These are phyloP conservation scores for Melinopterus prodromus DNA, from an alignment of 2,888 invertebrate species.

Conservation along the genomic window DNA sequence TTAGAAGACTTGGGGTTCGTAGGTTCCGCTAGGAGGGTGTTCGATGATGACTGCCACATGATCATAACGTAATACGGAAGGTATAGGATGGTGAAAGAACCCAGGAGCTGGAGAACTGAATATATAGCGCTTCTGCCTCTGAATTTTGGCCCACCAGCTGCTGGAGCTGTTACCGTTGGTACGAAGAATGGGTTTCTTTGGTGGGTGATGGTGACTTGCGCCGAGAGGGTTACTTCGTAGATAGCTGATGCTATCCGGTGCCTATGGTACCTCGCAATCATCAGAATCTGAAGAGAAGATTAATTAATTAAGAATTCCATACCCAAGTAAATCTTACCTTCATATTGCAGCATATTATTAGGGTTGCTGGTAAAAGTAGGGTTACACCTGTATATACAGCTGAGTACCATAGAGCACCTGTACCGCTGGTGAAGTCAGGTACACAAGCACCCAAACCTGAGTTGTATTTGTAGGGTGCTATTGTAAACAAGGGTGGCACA, in stretches of 20 bases:
- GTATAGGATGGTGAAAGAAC: constrained; percentile 75
- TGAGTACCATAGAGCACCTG: constrained; percentile 71
- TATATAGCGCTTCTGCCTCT: constrained; percentile 68
- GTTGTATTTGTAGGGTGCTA: constrained; percentile 66
- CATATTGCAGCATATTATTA: constrained; percentile 76
- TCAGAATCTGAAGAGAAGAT: constrained; percentile 62
- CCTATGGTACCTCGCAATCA: constrained; percentile 77
- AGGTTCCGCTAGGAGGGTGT: constrained; percentile 49
- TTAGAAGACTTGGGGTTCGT: constrained; percentile 41
- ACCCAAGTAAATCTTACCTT: constrained; percentile 59
- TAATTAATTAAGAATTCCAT: background rate
- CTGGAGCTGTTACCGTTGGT: constrained; percentile 70
- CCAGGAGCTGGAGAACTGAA: constrained; percentile 77
- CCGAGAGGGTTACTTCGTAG: constrained; percentile 84
- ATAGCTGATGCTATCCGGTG: constrained; percentile 87
- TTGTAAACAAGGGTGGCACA: constrained; percentile 70
- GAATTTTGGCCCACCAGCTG: constrained; percentile 62
- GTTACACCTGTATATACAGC: constrained; percentile 71
- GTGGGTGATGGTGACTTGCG: constrained; percentile 84
- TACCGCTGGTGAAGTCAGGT: constrained; percentile 72
- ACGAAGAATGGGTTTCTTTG: constrained; percentile 81
- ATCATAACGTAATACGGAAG: constrained; percentile 78
- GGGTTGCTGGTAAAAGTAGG: constrained; percentile 71
- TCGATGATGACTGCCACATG: constrained; percentile 69
- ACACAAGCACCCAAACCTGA: constrained; percentile 71